Percentiles rank a stretch among this genome's conserved stretches.
phyloP scores from a whole-genome alignment of 2,888 invertebrate species.

The Electrophaes corylata region DNA sequence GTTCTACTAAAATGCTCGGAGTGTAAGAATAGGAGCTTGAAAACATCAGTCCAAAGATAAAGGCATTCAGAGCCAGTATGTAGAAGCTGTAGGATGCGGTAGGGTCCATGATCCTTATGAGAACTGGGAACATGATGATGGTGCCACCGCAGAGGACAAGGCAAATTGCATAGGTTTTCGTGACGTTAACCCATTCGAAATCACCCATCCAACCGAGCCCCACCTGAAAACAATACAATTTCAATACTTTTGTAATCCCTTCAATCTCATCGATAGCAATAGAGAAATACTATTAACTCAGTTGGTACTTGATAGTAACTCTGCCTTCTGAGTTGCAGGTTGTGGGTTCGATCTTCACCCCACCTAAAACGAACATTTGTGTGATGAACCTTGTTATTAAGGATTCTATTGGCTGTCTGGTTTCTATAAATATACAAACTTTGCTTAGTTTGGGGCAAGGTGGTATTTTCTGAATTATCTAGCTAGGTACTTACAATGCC shows the following conservation, averaged over 20 bases:
- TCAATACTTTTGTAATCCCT: neutral
- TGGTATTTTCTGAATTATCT: neutral
- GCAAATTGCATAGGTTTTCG: conserved; percentile 92
- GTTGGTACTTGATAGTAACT: too few species aligned
- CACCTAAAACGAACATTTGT: too few species aligned
- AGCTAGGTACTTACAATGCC: conserved; percentile 88
- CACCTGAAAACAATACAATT: conserved; percentile 76
- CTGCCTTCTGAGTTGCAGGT: too few species aligned
- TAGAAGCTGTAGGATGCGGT: conserved; percentile 74
- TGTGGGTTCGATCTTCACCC: too few species aligned
- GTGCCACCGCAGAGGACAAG: conserved; percentile 87
- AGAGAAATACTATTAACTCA: too few species aligned
- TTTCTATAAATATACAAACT: too few species aligned
- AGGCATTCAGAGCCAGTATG: conserved; percentile 80
- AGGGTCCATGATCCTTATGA: conserved; percentile 68
- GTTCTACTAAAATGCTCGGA: conserved; percentile 94
- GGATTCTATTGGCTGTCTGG: neutral
- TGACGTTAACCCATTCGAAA: conserved; percentile 92
- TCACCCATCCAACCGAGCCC: conserved; percentile 96
- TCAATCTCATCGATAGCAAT: too few species aligned
- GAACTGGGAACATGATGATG: conserved; percentile 85
- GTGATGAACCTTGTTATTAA: too few species aligned
- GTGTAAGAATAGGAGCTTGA: conserved; percentile 96
- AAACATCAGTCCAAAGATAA: conserved; percentile 94
- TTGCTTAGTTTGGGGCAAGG: too few species aligned